Base-by-base conservation (phyloP, 2,797 vertebrate genomes). In the Catamblyrhynchus diadema region DNA sequence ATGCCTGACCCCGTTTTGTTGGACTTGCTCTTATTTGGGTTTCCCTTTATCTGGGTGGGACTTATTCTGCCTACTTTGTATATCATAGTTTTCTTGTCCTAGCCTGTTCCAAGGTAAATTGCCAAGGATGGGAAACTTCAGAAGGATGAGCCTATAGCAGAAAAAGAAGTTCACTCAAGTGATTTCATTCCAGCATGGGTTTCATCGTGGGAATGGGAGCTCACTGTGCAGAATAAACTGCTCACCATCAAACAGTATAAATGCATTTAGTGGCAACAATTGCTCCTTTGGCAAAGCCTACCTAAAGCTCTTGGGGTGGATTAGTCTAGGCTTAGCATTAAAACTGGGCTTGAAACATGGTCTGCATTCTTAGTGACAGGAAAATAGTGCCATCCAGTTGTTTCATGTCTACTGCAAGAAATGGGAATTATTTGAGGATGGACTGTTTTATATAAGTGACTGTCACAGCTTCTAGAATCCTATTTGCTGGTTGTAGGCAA, bases 41-140 rank as follows among this genome's bases (percentile, higher is more conserved):
- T 97, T 92, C 84, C 47, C 93, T 95, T 91, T 95, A 92, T 95
- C 94, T 91, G 32, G 81, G 61, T 81, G 84, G 57, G 86, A 32
- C 75, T 87, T 44, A 37, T 78, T 91, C 65, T 91, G 65, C 86
- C 69, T 92, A 15, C 87, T 91, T 88, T 32, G 44, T 79, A 3
- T 89, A 48, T 86, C 73, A 35, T 28, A 75, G 77, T 30, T 92
- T 93, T 80, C 95, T 62, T 96, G 96, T 85, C 84, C 44, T 41
- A 66, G 91, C 94, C 87, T 96, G 92, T 84, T 66, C 14, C 81
- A 72, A 35, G 86, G 91, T 89, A 57, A 94, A 91, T 83, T 39
- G 65, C 74, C 37, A 12, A 47, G 71, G 81, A 83, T 83, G 89
- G 66, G 91, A 91, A 88, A 62, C 94, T 94, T 95, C 79, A 86